Percentiles rank a stretch among this genome's conserved stretches.
These are phyloP conservation scores for Gari tellinella DNA, from an alignment of 2,888 invertebrate species.

Conservation along the genomic window DNA sequence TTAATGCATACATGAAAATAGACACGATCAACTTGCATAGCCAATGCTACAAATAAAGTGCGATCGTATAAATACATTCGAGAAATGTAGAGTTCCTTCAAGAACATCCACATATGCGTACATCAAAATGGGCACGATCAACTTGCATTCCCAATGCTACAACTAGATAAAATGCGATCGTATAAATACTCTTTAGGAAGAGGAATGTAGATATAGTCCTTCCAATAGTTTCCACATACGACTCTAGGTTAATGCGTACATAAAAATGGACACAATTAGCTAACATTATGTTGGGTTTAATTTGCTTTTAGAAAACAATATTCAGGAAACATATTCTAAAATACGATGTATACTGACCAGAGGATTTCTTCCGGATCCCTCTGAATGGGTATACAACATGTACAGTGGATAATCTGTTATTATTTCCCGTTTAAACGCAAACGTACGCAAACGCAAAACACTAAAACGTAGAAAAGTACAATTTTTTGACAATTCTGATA, in stretches of 20 bases:
- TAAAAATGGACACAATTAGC: constrained; percentile 87
- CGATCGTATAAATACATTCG: background rate
- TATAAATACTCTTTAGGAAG: background rate
- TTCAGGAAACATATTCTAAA: too few species aligned
- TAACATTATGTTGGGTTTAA: too few species aligned
- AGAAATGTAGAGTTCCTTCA: background rate
- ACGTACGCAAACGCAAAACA: too few species aligned
- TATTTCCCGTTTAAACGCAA: too few species aligned
- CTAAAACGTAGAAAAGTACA: too few species aligned
- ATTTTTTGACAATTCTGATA: too few species aligned
- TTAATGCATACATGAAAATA: constrained; percentile 88
- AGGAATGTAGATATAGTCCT: constrained; percentile 82
- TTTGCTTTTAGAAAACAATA: too few species aligned
- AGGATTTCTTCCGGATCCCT: too few species aligned
- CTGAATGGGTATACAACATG: too few species aligned
- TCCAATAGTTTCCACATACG: constrained; percentile 88
- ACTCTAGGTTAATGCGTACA: constrained; percentile 89
- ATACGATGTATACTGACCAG: too few species aligned
- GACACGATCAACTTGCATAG: constrained; percentile 86
- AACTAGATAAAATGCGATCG: constrained; percentile 21
- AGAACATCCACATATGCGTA: constrained; percentile 88
- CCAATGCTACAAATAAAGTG: constrained; percentile 85
- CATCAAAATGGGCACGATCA: constrained; percentile 88
- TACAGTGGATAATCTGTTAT: too few species aligned
- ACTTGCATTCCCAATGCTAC: constrained; percentile 86